A percentile compares a stretch with the other conserved stretches of the same genome.
These are phyloP conservation scores for Drosophila suboccidentalis DNA, from an alignment of 2,888 invertebrate species.

Conservation along the genomic window DNA sequence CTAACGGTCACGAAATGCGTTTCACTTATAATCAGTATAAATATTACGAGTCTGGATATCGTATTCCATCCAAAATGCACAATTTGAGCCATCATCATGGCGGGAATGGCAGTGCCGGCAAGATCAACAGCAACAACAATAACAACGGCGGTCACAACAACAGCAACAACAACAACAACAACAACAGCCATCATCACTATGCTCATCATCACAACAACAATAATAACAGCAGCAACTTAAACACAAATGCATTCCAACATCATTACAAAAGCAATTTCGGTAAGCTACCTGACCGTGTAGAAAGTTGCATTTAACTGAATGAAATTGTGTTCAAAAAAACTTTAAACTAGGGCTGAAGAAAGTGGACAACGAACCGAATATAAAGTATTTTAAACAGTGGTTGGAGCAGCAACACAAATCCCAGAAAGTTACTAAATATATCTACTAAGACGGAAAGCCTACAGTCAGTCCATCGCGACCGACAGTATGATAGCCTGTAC, in stretches of 20 bases:
- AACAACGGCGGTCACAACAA: slow-evolving; percentile 26
- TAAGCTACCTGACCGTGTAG: slow-evolving; percentile 64
- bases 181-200: slow-evolving; percentile 31
- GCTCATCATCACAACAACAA: slow-evolving; percentile 36
- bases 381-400: neutral
- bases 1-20: slow-evolving; percentile 77
- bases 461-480: neutral
- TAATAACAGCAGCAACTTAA: slow-evolving; percentile 51
- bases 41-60: slow-evolving; percentile 84
- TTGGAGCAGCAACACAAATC: neutral
- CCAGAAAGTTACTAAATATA: neutral
- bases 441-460: neutral
- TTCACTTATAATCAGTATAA: slow-evolving; percentile 85
- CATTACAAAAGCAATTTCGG: slow-evolving; percentile 84
- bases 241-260: slow-evolving; percentile 70
- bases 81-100: slow-evolving; percentile 67
- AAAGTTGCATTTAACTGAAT: slow-evolving; percentile 34
- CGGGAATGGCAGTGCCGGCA: slow-evolving; percentile 38
- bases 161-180: slow-evolving; percentile 34
- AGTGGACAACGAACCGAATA: slow-evolving; percentile 4
- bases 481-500: neutral
- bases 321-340: neutral
- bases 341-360: slow-evolving; percentile 15
- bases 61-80: slow-evolving; percentile 84
- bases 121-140: slow-evolving; percentile 51